A percentile compares a stretch with the other conserved stretches of the same genome.
Conservation (phyloP, 1,140 invertebrate species). For the Probaryconus sp. region DNA sequence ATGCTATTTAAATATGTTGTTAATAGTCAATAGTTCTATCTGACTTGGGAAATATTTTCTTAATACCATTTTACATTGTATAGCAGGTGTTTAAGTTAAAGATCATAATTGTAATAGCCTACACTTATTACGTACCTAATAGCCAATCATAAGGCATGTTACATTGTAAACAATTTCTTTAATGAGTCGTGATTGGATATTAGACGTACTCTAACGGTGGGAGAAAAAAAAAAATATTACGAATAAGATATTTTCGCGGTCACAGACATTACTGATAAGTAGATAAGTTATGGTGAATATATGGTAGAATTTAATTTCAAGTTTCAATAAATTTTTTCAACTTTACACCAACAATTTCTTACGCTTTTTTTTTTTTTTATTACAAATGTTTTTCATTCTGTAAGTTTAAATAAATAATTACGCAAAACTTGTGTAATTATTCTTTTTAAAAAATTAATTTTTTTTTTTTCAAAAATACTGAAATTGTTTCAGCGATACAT, state of each 20-base stretch:
- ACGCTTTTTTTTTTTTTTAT: too few relatives aligned
- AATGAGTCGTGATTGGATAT: constrained; percentile 29
- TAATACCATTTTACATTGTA: constrained; percentile 7
- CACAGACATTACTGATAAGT: constrained; percentile 10
- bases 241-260: constrained; percentile 11
- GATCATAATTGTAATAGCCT: constrained; percentile 44
- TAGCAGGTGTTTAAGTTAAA: constrained; percentile 45
- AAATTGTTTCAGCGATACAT: constrained; percentile 7
- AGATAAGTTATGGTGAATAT: too few relatives aligned
- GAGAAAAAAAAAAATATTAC: constrained; percentile 11
- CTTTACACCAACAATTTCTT: too few relatives aligned
- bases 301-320: too few relatives aligned
- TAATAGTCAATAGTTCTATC: too few relatives aligned
- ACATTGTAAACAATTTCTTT: constrained; percentile 41
- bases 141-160: constrained; percentile 31
- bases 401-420: too few relatives aligned
- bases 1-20: too few relatives aligned
- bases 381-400: too few relatives aligned
- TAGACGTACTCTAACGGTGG: constrained; percentile 30
- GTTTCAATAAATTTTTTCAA: too few relatives aligned
- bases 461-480: background rate
- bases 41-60: too few relatives aligned
- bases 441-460: too few relatives aligned
- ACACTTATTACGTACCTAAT: constrained; percentile 48
- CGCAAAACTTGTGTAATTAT: too few relatives aligned